A percentile compares a stretch with the other conserved stretches of the same genome.
These are phyloP conservation scores for Tipula helvola DNA, from an alignment of 2,888 invertebrate genomes.

Conservation along the genomic window DNA sequence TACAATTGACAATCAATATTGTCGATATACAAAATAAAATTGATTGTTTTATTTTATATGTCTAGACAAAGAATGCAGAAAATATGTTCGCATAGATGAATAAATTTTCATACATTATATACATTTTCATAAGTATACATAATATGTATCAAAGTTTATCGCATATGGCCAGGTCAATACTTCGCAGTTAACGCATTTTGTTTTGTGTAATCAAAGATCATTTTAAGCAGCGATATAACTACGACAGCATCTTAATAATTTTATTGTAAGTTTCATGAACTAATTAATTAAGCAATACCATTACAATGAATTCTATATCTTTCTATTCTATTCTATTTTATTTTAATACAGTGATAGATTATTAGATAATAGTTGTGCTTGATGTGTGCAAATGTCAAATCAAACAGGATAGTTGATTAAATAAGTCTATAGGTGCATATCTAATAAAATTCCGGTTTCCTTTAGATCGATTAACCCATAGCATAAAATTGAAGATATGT, in stretches of 20 bases:
- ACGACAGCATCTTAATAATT: neutral
- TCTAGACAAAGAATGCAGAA: neutral
- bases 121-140: neutral
- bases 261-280: neutral
- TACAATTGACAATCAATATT: no score
- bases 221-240: neutral
- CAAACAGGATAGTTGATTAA: no score
- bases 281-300: neutral
- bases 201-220: neutral
- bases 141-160: neutral
- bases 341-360: no score
- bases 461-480: no score
- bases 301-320: neutral
- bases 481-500: no score
- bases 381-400: no score
- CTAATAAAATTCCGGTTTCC: no score
- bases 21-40: neutral
- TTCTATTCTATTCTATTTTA: no score
- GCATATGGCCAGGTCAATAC: neutral
- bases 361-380: no score
- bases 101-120: neutral
- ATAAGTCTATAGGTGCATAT: no score
- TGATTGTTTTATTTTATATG: neutral
- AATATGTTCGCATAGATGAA: neutral
- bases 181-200: neutral